These are phyloP conservation scores for Notocelia uddmanniana DNA, from an alignment of 2,888 invertebrate genomes.

Conservation along the genomic window DNA sequence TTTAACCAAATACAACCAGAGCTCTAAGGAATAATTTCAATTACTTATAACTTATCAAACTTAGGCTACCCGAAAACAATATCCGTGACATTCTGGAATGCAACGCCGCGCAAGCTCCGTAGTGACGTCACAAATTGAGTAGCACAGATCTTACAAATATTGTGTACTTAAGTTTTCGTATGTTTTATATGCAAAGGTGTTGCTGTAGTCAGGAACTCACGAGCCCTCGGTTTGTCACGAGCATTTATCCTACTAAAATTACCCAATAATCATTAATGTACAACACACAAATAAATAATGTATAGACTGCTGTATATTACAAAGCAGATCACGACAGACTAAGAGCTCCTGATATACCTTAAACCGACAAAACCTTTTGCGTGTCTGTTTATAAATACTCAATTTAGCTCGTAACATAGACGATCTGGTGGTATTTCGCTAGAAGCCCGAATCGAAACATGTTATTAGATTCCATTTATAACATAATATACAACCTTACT, in stretches of 20 bases:
- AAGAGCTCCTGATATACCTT: neutral
- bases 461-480: slow-evolving; percentile 35
- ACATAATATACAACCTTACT: slow-evolving; percentile 38
- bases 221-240: neutral
- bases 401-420: neutral
- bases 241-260: slow-evolving; percentile 16
- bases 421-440: slow-evolving; percentile 8
- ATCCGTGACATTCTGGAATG: no score
- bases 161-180: neutral
- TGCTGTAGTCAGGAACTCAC: neutral
- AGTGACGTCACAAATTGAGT: no score
- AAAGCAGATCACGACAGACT: slow-evolving; percentile 18
- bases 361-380: neutral
- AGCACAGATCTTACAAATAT: no score
- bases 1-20: slow-evolving; percentile 25
- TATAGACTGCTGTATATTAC: slow-evolving; percentile 25
- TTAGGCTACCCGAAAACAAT: no score
- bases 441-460: slow-evolving; percentile 22
- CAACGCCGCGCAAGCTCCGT: no score
- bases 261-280: slow-evolving; percentile 28
- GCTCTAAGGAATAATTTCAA: neutral
- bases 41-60: neutral
- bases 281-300: slow-evolving; percentile 31
- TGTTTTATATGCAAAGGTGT: neutral
- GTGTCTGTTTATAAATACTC: neutral